These are phyloP conservation scores for Drosophila acutilabella DNA, from an alignment of 2,888 invertebrate genomes.

Conservation along the genomic window DNA sequence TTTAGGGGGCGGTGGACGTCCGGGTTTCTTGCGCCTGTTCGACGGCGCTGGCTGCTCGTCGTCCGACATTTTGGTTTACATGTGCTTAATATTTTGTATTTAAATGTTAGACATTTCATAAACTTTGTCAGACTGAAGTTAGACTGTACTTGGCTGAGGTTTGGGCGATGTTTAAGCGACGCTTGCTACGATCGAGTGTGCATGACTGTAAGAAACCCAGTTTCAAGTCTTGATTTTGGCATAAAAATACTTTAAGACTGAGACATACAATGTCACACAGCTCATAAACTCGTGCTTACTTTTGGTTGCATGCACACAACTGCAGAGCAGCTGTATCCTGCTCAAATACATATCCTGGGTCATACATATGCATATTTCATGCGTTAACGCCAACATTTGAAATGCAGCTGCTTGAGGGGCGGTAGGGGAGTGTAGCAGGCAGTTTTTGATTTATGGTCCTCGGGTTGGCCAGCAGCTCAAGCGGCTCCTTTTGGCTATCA, in stretches of 20 bases:
- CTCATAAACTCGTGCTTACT: neutral
- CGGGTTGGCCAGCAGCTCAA: slow-evolving; percentile 37
- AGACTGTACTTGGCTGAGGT: slow-evolving; percentile 32
- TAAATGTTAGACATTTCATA: slow-evolving; percentile 13
- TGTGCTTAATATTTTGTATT: neutral
- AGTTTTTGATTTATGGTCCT: slow-evolving; percentile 77
- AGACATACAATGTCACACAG: too few species aligned
- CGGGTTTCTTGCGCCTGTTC: neutral
- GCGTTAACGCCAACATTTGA: slow-evolving; percentile 82
- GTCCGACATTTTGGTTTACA: slow-evolving; percentile 29
- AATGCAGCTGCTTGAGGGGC: slow-evolving; percentile 53
- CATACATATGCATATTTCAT: slow-evolving; percentile 79
- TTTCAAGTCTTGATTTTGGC: too few species aligned
- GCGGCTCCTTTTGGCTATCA: slow-evolving; percentile 51
- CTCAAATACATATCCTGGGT: slow-evolving; percentile 33
- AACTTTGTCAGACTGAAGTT: slow-evolving; percentile 24
- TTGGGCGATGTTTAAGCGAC: slow-evolving; percentile 36
- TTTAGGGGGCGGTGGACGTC: neutral
- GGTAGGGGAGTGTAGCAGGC: slow-evolving; percentile 46
- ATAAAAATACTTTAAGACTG: neutral
- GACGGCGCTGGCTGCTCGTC: neutral
- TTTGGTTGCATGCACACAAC: slow-evolving; percentile 38
- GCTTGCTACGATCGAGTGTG: slow-evolving; percentile 53
- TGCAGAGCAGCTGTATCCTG: slow-evolving; percentile 35
- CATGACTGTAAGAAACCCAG: too few species aligned